Evolutionary conservation across 2,797 vertebrate genomes (phyloP), one percentile per base, ranked within the genome.

Genomic region (Cercopithecus hamlyni): DNA sequence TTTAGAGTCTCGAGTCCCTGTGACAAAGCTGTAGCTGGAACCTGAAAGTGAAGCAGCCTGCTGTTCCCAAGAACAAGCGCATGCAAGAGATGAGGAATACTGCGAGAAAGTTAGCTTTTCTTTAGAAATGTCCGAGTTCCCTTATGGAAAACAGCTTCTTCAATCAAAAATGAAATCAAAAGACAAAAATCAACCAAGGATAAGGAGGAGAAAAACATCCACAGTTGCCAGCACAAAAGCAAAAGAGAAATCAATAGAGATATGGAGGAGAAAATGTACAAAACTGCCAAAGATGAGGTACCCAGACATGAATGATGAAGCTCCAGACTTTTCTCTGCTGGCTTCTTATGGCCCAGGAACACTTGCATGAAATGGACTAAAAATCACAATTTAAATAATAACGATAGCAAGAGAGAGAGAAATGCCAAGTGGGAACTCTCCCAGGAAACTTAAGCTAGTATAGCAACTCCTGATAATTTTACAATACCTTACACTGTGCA

Each of bases 51-150:
- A 73, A 39, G 11, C 41, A 13, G 39, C 26, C 26, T 85, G 10
- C 7, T 79, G 7, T 24, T 75, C 22, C 27, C 27, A 52, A 83
- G 19, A 64, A 64, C 1, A 64, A 88, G 33, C 13, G 30, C 5
- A 7, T 55, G 5, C 0, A 2, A 70, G n/a, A 30, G 39, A 88
- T 48, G 39, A 26, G 4, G 30, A 3, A 45, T 27, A 80, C 72
- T 79, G 10, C 5, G 30, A 72, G n/a, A 64, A 95, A n/a, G n/a
- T 30, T 77, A 52, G 6, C 7, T 85, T 77, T 88, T 77, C 82
- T 41, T 95, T 30, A 94, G 77, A 81, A 27, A 90, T 95, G 72
- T 57, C 50, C 24, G 24, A 70, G 76, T 48, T 93, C 72, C 80
- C 26, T 91, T 36, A 84, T 45, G 50, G 61, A 94, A 88, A 94